Evolutionary conservation across 2,797 vertebrate species (phyloP).

Genomic region (Trachops cirrhosus): DNA sequence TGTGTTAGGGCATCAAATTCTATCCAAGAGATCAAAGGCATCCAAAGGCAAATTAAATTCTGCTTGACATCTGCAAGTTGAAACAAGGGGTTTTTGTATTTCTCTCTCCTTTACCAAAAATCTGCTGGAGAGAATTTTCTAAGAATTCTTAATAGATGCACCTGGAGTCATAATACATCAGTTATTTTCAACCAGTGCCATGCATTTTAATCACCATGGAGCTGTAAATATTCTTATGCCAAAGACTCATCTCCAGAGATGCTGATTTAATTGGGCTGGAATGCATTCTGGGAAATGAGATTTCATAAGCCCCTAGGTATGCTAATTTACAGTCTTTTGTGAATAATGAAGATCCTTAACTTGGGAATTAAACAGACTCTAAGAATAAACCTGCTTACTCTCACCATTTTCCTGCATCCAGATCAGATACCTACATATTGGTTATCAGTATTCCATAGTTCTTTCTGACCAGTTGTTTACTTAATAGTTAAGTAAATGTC

Average conservation of each 20-base stretch:
- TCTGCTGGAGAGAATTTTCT: constrained; percentile 25
- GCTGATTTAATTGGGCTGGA: neutral
- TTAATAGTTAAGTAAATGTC: too few species aligned
- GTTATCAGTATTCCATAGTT: neutral
- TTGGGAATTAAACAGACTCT: neutral
- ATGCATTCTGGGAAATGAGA: neutral
- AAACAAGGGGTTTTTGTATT: neutral
- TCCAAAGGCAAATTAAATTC: neutral
- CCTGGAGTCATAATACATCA: constrained; percentile 28
- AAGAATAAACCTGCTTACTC: neutral
- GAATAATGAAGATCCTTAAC: neutral
- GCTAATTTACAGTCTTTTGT: neutral
- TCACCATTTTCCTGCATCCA: neutral
- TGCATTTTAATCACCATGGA: constrained; percentile 11
- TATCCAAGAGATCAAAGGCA: neutral
- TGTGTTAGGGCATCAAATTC: neutral
- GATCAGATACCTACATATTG: neutral
- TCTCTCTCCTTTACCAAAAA: constrained; percentile 20
- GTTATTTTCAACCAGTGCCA: neutral
- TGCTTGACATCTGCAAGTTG: neutral
- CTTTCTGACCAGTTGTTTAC: neutral
- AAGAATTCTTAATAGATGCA: neutral
- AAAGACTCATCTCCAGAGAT: neutral
- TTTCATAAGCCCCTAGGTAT: neutral
- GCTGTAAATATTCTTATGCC: neutral